Conservation (phyloP, 1,140 invertebrate species). For the Adelges cooleyi region DNA sequence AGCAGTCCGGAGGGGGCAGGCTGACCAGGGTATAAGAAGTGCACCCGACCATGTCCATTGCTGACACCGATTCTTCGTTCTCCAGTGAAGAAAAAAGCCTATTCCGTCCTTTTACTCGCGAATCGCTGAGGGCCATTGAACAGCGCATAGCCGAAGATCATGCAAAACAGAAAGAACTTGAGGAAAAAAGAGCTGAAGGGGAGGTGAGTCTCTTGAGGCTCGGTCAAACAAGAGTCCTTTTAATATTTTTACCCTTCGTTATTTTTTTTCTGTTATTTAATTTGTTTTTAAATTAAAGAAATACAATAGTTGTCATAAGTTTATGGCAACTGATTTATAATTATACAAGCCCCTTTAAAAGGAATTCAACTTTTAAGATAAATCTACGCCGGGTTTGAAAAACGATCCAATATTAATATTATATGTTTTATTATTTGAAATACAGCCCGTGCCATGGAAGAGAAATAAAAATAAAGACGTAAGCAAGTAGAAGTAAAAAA, state of each 20-base stretch:
- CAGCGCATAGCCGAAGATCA: slow-evolving; percentile 84
- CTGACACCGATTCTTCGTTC: slow-evolving; percentile 61
- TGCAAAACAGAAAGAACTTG: slow-evolving; percentile 88
- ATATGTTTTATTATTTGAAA: slow-evolving; percentile 16
- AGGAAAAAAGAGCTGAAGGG: slow-evolving; percentile 89
- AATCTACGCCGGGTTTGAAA: neutral
- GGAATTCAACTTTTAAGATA: slow-evolving; percentile 8
- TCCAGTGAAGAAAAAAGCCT: slow-evolving; percentile 85
- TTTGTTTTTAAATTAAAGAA: too few relatives aligned
- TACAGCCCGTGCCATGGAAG: slow-evolving; percentile 24
- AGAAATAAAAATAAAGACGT: slow-evolving; percentile 28
- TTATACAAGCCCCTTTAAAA: too few relatives aligned
- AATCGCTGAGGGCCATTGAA: slow-evolving; percentile 88
- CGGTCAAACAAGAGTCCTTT: neutral
- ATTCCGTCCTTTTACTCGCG: slow-evolving; percentile 95
- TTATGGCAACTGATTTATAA: too few relatives aligned
- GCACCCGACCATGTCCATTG: slow-evolving; percentile 59
- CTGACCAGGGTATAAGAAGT: slow-evolving; percentile 23
- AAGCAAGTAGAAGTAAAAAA: slow-evolving; percentile 18
- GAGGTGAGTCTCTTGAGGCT: slow-evolving; percentile 51
- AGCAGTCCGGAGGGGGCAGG: slow-evolving; percentile 26
- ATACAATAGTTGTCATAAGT: too few relatives aligned
- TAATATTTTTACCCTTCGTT: neutral
- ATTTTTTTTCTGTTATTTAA: neutral
- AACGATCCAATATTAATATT: slow-evolving; percentile 14